Base-by-base conservation (phyloP, 2,888 invertebrate genomes). In the Melanophora roralis region DNA sequence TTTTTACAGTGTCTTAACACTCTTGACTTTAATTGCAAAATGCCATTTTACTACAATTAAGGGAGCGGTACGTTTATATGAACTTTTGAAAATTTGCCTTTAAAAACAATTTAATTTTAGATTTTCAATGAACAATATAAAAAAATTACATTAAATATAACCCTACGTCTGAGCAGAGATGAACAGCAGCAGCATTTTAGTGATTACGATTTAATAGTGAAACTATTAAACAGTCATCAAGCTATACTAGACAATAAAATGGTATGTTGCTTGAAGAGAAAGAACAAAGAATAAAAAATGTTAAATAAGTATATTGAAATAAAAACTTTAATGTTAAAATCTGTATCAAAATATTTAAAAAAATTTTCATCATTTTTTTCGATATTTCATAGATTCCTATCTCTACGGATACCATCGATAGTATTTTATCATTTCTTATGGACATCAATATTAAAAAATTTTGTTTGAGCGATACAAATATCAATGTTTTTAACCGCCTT, bases 71-170 rank as follows among this genome's bases (percentile, higher is more conserved):
- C 86, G 88, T 81, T 47, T 57, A 0, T 1, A 36, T 9, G 27
- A 62, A 34, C n/a, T 16, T 34, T 11, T 32, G 12, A 7, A 32
- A 38, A 5, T 5, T 7, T 53, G 9, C 21, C 16, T 49, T 38
- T 32, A 36, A 16, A 19, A 0, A 27, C 47, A 11, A n/a, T 16
- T 45, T 8, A 14, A 11, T 55, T 80, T 12, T 62, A 90, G 90
- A 89, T 90, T 76, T 88, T 90, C 43, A 90, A 87, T 71, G 88
- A 89, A 36, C 85, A 88, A 53, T 89, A 89, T 65, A 87, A 88
- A 68, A 75, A 85, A n/a, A 86, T 89, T n/a, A 85, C 82, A 4
- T 84, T 85, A 2, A 83, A 84, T 21, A 85, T 87, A 0, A 82
- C 83, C 0, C 36, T 86, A 23, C 86, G 86, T 8, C 81, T 89